Base-by-base conservation (phyloP, 2,797 vertebrate species). In the Pseudopleuronectes americanus region DNA sequence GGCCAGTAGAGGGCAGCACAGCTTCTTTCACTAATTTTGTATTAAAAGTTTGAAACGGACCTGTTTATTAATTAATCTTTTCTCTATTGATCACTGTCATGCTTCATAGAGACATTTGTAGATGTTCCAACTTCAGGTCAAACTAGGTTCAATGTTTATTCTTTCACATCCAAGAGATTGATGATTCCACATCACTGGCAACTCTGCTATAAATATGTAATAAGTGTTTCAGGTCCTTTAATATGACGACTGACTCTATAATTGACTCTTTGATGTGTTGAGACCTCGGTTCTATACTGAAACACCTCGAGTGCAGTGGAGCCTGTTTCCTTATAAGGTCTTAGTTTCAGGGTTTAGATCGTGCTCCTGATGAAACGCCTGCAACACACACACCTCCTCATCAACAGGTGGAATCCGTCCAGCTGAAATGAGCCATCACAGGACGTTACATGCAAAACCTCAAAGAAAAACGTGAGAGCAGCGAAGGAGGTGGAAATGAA, bases 1-100 rank as follows among this genome's bases (percentile, higher is more conserved):
- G 53, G 14, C 51, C 76, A 76, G 33, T 4, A 3, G 47, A 38
- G 57, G 64, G 61, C 53, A 67, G 63, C 33, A 14, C 1, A 1
- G 17, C 26, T 53, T 48, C 16, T 10, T 17, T 31, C 31, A 33
- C 7, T 31, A 6, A 28, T 31, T 31, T 8, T 31, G 1, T 31
- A 8, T 31, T 7, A 31, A 31, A 31, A 31, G 28, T 31, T 31
- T 31, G 28, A 36, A 36, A 12, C 3, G 10, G 33, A 36, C 12
- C 1, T 38, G 1, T 38, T 38, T 33, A 33, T 33, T 33, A 33
- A 33, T 13, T 10, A 38, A 12, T 38, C 36, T 13, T 38, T 38
- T 3, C 36, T 38, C 10, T 38, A 12, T 38, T 38, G 4, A 33
- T 33, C 10, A 12, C 10, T 38, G 4, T 4, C 3, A 4, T 31